Evolutionary conservation across 2,888 invertebrate species (phyloP).

Genomic region (Philereme transversata): DNA sequence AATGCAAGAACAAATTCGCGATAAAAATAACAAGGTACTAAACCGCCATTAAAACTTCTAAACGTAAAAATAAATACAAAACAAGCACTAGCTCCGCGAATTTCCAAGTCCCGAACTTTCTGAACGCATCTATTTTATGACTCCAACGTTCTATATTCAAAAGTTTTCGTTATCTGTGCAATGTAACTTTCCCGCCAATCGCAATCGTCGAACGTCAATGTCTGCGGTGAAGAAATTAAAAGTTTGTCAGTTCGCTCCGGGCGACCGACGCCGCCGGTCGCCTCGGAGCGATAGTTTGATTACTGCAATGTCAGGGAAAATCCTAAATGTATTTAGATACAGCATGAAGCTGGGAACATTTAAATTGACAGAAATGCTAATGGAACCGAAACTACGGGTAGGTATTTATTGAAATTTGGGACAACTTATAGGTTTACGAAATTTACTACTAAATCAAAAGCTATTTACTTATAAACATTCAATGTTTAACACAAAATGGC

Average conservation of each 20-base stretch:
- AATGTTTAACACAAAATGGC: not conserved
- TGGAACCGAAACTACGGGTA: not conserved
- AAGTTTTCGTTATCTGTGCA: constrained; percentile 71
- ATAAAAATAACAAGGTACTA: constrained; percentile 29
- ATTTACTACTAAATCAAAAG: no score
- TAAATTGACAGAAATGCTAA: constrained; percentile 7
- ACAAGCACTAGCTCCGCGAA: constrained; percentile 37
- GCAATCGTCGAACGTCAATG: constrained; percentile 73
- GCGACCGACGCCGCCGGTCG: constrained; percentile 69
- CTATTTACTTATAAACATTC: no score
- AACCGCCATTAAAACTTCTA: constrained; percentile 31
- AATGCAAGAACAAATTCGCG: constrained; percentile 5
- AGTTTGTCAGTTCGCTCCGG: constrained; percentile 74
- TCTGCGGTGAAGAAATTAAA: constrained; percentile 78
- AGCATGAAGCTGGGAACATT: constrained; percentile 19
- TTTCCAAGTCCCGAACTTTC: constrained; percentile 44
- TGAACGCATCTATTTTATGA: constrained; percentile 58
- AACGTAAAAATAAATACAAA: constrained; percentile 30
- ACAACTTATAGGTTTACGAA: no score
- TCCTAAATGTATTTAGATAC: constrained; percentile 36
- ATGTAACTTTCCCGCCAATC: constrained; percentile 79
- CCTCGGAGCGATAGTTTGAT: constrained; percentile 52
- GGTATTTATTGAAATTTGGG: no score
- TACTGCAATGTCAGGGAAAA: constrained; percentile 46
- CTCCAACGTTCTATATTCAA: constrained; percentile 58